Conservation (phyloP, 2,888 invertebrate genomes). For the Eulithis prunata region DNA sequence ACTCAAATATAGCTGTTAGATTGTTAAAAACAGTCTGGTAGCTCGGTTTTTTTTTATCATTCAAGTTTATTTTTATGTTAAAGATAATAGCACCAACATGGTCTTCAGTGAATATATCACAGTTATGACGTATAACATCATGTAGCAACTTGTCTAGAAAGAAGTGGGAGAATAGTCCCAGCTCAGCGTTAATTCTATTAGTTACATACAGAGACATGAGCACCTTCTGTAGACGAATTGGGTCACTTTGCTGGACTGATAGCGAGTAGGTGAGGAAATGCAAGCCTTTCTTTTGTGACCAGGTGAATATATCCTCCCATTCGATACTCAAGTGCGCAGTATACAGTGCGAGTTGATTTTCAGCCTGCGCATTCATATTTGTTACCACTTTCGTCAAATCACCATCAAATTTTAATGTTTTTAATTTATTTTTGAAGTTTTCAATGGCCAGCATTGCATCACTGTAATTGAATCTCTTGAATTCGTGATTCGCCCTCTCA, state of each 20-base stretch:
- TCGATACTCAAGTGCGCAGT: slow-evolving; percentile 72
- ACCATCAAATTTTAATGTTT: slow-evolving; percentile 62
- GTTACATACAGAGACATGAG: slow-evolving; percentile 71
- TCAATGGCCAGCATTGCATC: slow-evolving; percentile 66
- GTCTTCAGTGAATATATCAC: slow-evolving; percentile 76
- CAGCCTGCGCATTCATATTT: slow-evolving; percentile 64
- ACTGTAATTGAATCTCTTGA: slow-evolving; percentile 65
- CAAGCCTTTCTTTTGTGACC: slow-evolving; percentile 70
- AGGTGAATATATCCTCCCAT: slow-evolving; percentile 76
- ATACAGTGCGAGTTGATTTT: slow-evolving; percentile 71
- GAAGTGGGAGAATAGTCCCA: slow-evolving; percentile 74
- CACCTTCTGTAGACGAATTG: slow-evolving; percentile 65
- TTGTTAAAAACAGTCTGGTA: slow-evolving; percentile 76
- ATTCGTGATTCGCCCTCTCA: slow-evolving; percentile 71
- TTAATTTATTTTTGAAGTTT: slow-evolving; percentile 57
- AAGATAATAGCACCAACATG: slow-evolving; percentile 72
- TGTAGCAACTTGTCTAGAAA: slow-evolving; percentile 71
- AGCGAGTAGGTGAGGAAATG: slow-evolving; percentile 67
- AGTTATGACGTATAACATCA: slow-evolving; percentile 72
- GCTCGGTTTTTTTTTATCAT: slow-evolving; percentile 64
- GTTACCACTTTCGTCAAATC: slow-evolving; percentile 60
- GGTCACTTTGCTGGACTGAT: slow-evolving; percentile 74
- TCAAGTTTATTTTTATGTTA: slow-evolving; percentile 71
- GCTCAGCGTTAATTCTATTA: slow-evolving; percentile 71
- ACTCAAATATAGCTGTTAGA: slow-evolving; percentile 77